Evolutionary conservation across 2,888 invertebrate genomes (phyloP).

Genomic region (Morinoia aosen): DNA sequence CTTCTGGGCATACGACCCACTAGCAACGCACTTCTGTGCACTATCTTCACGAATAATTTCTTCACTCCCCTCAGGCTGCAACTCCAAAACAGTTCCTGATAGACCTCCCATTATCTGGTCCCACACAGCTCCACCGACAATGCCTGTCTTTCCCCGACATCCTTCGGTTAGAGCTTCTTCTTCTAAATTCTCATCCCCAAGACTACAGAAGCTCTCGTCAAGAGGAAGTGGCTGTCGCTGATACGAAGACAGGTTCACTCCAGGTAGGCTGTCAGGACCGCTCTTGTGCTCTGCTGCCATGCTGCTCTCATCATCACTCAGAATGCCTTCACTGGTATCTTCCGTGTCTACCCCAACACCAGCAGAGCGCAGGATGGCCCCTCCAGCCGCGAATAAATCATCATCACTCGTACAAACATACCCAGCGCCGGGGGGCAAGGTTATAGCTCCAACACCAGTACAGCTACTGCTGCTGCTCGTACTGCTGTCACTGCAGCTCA

Average conservation of each 20-base stretch:
- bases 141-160: conserved; percentile 37
- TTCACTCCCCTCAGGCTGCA: background rate
- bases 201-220: conserved; percentile 45
- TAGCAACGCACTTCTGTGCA: background rate
- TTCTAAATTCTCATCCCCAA: conserved; percentile 35
- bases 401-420: background rate
- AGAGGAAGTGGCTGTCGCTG: conserved; percentile 27
- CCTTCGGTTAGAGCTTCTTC: conserved; percentile 42
- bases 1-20: background rate
- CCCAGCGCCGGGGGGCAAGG: background rate
- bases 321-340: conserved; percentile 28
- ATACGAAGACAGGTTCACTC: background rate
- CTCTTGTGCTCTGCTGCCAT: conserved; percentile 15
- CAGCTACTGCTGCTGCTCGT: background rate
- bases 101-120: conserved; percentile 36
- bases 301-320: conserved; percentile 23
- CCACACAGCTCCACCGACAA: conserved; percentile 51
- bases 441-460: background rate
- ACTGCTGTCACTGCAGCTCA: conserved; percentile 1
- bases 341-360: conserved; percentile 36
- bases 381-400: background rate
- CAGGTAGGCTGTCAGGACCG: background rate
- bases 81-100: background rate
- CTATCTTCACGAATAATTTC: background rate
- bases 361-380: conserved; percentile 9